A percentile compares a stretch with the other conserved stretches of the same genome.
Evolutionary conservation across 2,797 vertebrate genomes (phyloP).

Genomic region (Cyprinodon diabolis): DNA sequence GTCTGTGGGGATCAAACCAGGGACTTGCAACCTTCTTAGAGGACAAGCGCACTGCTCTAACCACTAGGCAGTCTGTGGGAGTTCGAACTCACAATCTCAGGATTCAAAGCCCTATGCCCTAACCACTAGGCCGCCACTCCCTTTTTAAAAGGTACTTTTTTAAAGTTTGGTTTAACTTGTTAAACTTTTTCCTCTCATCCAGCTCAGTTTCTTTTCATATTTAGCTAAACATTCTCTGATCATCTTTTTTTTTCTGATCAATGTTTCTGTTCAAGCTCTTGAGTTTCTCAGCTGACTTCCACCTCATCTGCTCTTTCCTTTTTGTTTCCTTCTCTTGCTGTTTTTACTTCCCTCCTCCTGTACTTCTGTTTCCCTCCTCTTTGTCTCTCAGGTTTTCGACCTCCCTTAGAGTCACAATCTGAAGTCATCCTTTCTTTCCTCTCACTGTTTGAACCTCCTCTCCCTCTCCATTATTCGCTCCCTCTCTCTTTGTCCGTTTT

Average conservation of each 20-base stretch:
- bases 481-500: conserved; percentile 24
- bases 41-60: too few relatives aligned
- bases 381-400: neutral
- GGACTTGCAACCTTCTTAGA: too few relatives aligned
- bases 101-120: too few relatives aligned
- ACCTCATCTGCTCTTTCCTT: neutral
- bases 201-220: neutral
- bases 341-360: neutral
- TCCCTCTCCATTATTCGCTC: conserved; percentile 35
- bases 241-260: neutral
- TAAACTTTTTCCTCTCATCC: neutral
- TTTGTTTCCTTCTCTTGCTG: neutral
- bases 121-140: too few relatives aligned
- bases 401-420: neutral
- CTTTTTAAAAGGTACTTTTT: too few relatives aligned
- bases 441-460: conserved; percentile 22
- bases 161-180: neutral
- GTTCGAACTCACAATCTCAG: too few relatives aligned
- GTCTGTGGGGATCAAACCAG: too few relatives aligned
- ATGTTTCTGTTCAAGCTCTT: neutral
- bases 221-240: neutral
- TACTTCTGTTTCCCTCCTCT: neutral
- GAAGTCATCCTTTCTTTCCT: conserved; percentile 13
- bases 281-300: neutral
- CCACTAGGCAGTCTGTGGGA: too few relatives aligned